Conservation (phyloP, 1,140 invertebrate species). For the Polypedilum vanderplanki region DNA sequence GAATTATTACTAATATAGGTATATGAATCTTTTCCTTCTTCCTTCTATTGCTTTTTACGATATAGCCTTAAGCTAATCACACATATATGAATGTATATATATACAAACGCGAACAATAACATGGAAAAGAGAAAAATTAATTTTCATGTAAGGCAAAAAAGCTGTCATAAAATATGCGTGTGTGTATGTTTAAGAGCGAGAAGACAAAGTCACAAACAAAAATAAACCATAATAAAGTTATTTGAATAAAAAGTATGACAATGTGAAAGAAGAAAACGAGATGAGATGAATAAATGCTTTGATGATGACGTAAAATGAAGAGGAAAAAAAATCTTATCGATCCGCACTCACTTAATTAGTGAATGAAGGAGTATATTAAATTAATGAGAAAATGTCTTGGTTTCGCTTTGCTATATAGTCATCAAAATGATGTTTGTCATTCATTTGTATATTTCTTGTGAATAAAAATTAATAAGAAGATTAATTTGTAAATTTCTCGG, state of each 20-base stretch:
- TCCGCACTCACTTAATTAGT: background rate
- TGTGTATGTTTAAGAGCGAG: background rate
- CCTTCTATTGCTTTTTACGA: too few species aligned
- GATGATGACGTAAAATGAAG: background rate
- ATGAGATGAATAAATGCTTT: background rate
- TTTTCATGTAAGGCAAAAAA: background rate
- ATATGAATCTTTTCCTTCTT: too few species aligned
- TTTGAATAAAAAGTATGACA: background rate
- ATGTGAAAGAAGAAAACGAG: background rate
- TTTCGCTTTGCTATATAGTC: too few species aligned
- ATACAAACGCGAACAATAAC: too few species aligned
- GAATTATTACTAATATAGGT: too few species aligned
- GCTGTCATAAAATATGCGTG: background rate
- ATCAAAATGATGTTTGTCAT: too few species aligned
- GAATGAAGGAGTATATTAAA: conserved; percentile 1
- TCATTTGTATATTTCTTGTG: too few species aligned
- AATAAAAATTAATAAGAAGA: too few species aligned
- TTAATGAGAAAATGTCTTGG: background rate
- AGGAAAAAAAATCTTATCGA: conserved; percentile 5
- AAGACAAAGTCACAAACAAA: background rate
- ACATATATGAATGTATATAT: too few species aligned
- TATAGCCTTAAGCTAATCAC: too few species aligned
- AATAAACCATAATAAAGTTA: background rate
- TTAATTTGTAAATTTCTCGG: too few species aligned
- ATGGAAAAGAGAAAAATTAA: background rate